These are phyloP conservation scores for Lepisosteus osseus DNA, from an alignment of 2,113 vertebrate species.

Conservation along the genomic window DNA sequence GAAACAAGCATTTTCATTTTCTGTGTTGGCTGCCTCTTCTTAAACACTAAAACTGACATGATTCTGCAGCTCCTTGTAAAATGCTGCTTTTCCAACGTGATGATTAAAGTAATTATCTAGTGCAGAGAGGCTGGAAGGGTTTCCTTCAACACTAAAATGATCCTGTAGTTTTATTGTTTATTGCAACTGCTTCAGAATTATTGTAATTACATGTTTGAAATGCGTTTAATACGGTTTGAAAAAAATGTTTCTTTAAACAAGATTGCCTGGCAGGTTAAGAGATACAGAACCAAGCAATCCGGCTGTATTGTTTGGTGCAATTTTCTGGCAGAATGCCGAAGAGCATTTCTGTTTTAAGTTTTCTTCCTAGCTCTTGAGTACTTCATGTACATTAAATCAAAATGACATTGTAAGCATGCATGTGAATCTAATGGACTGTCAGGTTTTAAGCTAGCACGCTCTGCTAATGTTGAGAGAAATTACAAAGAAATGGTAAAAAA, in stretches of 20 bases:
- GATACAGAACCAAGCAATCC: conserved; percentile 10
- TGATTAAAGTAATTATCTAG: conserved; percentile 1
- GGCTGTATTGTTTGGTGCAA: neutral
- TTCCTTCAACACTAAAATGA: neutral
- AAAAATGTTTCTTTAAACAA: conserved; percentile 9
- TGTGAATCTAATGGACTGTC: neutral
- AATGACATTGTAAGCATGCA: neutral
- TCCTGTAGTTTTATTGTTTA: neutral
- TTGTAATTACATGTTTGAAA: conserved; percentile 12
- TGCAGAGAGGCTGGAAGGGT: neutral
- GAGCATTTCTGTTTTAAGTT: neutral
- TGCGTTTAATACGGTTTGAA: neutral
- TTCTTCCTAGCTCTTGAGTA: neutral
- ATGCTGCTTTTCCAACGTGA: neutral
- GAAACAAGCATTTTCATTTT: conserved; percentile 9
- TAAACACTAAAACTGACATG: conserved; percentile 7
- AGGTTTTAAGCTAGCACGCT: neutral
- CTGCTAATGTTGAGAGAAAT: neutral
- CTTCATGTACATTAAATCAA: neutral
- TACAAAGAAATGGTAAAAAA: neutral
- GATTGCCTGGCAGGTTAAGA: neutral
- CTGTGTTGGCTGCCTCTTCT: neutral
- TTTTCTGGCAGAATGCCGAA: conserved; percentile 1
- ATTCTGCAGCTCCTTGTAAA: neutral
- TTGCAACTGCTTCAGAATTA: conserved; percentile 15